These are phyloP conservation scores for Dendrophyllia cribrosa DNA, from an alignment of 64 coral and sea anemone genomes.

Conservation along the genomic window DNA sequence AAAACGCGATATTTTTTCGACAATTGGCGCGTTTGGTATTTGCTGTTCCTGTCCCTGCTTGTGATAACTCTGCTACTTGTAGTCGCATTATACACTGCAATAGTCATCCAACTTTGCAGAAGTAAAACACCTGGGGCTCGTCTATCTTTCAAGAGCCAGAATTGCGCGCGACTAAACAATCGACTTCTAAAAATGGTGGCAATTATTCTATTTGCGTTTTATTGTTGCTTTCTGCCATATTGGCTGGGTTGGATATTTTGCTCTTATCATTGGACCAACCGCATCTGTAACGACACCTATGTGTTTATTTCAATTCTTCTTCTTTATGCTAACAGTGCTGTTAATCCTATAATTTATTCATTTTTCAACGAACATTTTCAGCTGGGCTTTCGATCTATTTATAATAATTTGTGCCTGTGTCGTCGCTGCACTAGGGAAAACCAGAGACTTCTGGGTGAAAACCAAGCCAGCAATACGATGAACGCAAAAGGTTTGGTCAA, in stretches of 20 bases:
- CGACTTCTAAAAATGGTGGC: slow-evolving; percentile 68
- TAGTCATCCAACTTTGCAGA: slow-evolving; percentile 51
- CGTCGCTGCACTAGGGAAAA: not conserved
- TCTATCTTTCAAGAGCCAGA: not conserved
- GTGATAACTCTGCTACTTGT: slow-evolving; percentile 54
- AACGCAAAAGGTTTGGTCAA: too few species aligned
- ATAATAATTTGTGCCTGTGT: not conserved
- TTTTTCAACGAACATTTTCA: slow-evolving; percentile 78
- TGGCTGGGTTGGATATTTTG: slow-evolving; percentile 77
- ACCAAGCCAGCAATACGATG: too few species aligned
- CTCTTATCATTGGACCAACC: slow-evolving; percentile 18
- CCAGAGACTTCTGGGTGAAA: too few species aligned
- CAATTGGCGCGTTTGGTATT: slow-evolving; percentile 37
- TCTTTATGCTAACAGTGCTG: slow-evolving; percentile 66
- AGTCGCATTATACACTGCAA: slow-evolving; percentile 58
- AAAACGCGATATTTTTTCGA: slow-evolving; percentile 37
- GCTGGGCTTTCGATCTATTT: slow-evolving; percentile 62
- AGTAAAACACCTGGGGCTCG: slow-evolving; percentile 30
- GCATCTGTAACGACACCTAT: slow-evolving; percentile 34
- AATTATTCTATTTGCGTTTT: slow-evolving; percentile 63
- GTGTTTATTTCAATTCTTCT: slow-evolving; percentile 71
- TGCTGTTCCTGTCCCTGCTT: slow-evolving; percentile 74
- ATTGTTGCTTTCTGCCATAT: slow-evolving; percentile 82
- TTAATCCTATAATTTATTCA: slow-evolving; percentile 73
- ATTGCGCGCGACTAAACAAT: slow-evolving; percentile 53